Evolutionary conservation across 1,140 invertebrate genomes (phyloP).

Genomic region (Euschistus heros): DNA sequence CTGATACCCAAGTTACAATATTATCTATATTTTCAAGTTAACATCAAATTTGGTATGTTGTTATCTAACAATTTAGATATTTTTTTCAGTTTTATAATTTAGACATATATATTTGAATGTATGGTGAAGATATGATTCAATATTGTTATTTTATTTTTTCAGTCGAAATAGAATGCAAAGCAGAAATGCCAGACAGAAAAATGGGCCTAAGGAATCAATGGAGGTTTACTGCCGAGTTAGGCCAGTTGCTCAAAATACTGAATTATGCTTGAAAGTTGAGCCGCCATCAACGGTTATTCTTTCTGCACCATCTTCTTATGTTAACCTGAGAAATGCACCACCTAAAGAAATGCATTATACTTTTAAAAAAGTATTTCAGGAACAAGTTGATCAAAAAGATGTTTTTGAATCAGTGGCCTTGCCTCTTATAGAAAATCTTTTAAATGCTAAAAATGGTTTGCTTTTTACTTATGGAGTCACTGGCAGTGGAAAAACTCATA

Average conservation of each 20-base stretch:
- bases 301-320: constrained; percentile 43
- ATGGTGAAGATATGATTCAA: too few relatives aligned
- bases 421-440: constrained; percentile 71
- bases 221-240: constrained; percentile 31
- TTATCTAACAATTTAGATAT: too few relatives aligned
- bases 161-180: too few relatives aligned
- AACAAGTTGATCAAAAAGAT: constrained; percentile 63
- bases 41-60: too few relatives aligned
- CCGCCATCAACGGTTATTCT: constrained; percentile 58
- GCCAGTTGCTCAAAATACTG: constrained; percentile 23
- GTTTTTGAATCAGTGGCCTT: constrained; percentile 47
- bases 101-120: too few relatives aligned
- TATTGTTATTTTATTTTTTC: too few relatives aligned
- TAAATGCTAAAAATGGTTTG: constrained; percentile 75
- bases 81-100: too few relatives aligned
- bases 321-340: constrained; percentile 45
- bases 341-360: constrained; percentile 62
- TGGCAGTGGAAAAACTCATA: constrained; percentile 91
- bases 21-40: too few relatives aligned
- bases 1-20: too few relatives aligned
- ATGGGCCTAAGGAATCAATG: constrained; percentile 26
- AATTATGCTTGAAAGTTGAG: constrained; percentile 55
- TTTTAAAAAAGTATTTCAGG: constrained; percentile 77
- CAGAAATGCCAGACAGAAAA: not conserved
- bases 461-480: constrained; percentile 95